A percentile compares a stretch with the other conserved stretches of the same genome.
Evolutionary conservation across 2,113 vertebrate species (phyloP).

Genomic region (Melanerpes aurifrons): DNA sequence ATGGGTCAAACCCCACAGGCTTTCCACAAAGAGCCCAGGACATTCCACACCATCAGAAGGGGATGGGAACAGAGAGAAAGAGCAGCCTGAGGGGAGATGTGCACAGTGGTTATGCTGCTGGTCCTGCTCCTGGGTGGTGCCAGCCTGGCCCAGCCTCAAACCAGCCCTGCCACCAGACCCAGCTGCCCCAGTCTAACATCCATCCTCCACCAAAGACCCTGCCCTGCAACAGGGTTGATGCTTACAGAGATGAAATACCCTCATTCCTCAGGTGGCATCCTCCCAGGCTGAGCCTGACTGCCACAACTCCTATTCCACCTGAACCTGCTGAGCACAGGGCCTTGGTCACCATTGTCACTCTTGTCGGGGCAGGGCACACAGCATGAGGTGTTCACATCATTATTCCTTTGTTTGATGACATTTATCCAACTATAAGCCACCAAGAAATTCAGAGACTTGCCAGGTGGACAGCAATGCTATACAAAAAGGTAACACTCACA

Average conservation of each 20-base stretch:
- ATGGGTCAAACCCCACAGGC: no score
- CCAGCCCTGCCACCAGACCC: background rate
- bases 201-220: background rate
- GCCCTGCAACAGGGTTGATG: background rate
- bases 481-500: background rate
- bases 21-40: fast-evolving
- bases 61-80: background rate
- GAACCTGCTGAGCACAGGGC: background rate
- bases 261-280: fast-evolving
- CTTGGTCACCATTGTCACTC: background rate
- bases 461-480: background rate
- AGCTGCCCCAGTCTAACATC: background rate
- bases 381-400: background rate
- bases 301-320: background rate
- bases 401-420: background rate
- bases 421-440: background rate
- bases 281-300: fast-evolving
- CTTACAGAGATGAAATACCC: background rate
- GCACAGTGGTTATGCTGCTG: fast-evolving
- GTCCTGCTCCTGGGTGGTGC: no score
- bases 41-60: background rate
- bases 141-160: background rate
- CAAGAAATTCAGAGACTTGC: background rate
- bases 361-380: background rate
- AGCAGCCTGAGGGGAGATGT: fast-evolving